phyloP scores from a whole-genome alignment of 1,140 invertebrate genomes.

The Drosophila fuyamai region DNA sequence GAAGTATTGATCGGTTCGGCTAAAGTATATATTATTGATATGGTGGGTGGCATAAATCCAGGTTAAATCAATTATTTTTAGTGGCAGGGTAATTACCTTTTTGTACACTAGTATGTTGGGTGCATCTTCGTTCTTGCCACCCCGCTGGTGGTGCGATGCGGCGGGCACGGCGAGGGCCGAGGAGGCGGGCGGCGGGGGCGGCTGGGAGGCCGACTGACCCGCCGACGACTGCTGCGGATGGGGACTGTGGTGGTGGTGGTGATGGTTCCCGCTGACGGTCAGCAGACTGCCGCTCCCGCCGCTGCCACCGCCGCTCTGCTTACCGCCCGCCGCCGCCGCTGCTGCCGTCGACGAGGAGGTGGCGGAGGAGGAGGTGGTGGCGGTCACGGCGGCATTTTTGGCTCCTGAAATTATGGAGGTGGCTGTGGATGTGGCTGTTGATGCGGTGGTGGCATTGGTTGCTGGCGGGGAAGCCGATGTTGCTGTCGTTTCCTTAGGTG shows the following conservation, averaged over 20 bases:
- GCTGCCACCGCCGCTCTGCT: conserved; percentile 34
- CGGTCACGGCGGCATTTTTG: conserved; percentile 12
- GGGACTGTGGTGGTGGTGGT: conserved; percentile 61
- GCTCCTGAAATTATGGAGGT: not conserved
- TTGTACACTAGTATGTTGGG: conserved; percentile 84
- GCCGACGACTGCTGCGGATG: conserved; percentile 15
- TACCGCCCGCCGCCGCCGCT: conserved; percentile 15
- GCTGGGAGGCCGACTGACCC: conserved; percentile 8
- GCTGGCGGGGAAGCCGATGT: not conserved
- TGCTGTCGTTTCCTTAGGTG: not conserved
- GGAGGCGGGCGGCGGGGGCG: conserved; percentile 31
- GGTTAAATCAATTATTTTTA: too few species aligned
- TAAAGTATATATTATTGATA: too few species aligned
- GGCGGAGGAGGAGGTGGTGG: conserved; percentile 30
- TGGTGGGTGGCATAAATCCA: too few species aligned
- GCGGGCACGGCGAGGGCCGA: conserved; percentile 26
- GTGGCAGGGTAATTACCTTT: conserved; percentile 58
- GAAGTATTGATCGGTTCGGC: too few species aligned
- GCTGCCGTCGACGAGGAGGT: conserved; percentile 26
- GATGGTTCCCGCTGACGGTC: conserved; percentile 70
- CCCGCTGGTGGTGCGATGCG: conserved; percentile 60
- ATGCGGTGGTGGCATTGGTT: not conserved
- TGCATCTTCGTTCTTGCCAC: conserved; percentile 80
- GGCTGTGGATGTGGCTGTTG: not conserved
- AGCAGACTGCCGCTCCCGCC: conserved; percentile 51